Evolutionary conservation across 2,888 invertebrate genomes (phyloP), one percentile per base, ranked within the genome.

Genomic region (Onchidella celtica): DNA sequence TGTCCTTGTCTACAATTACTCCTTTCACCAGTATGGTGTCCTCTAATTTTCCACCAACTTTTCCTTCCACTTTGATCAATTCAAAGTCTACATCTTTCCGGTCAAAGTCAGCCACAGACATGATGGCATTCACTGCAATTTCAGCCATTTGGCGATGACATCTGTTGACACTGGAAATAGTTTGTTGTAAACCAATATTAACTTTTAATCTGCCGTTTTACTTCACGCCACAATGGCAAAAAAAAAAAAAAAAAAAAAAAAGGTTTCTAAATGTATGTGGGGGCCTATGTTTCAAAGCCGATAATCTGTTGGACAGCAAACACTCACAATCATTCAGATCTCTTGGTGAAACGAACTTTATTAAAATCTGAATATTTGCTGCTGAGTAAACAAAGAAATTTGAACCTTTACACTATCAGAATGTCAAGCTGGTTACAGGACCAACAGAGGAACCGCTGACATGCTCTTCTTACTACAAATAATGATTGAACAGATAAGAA

Each of bases 71-170:
- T 94, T 99, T 99, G 93, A 99, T 99, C 88, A 99, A 95, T 94
- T 99, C 99, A 94, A 99, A 99, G 94, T 99, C 99, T 0, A 99
- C 99, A 94, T 99, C 99, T 81, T 96, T 96, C 86, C 96, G 96
- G 89, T 97, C 96, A 87, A 99, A 94, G 94, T 99, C 98, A 4
- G 99, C 99, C 6, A 99, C 99, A 66, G 98, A 96, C 87, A 99
- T 95, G 0, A 99, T 97, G 2, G 99, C 99, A 95, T 99, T 95
- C 36, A 99, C 99, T 82, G 99, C 99, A 93, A 99, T 99, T 94
- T 99, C 97, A 14, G 99, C 99, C 97, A 99, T 98, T 94, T 98
- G 96, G 72, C 97, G 95, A 92, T 99, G 98, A 90, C 98, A 98
- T 92, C 98, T 97, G 92, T 99, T 99, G 27, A 99, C 97, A 81